Percentiles rank a stretch among this genome's conserved stretches.
Conservation (phyloP, 2,888 invertebrate genomes). For the Protodeltote pygarga region DNA sequence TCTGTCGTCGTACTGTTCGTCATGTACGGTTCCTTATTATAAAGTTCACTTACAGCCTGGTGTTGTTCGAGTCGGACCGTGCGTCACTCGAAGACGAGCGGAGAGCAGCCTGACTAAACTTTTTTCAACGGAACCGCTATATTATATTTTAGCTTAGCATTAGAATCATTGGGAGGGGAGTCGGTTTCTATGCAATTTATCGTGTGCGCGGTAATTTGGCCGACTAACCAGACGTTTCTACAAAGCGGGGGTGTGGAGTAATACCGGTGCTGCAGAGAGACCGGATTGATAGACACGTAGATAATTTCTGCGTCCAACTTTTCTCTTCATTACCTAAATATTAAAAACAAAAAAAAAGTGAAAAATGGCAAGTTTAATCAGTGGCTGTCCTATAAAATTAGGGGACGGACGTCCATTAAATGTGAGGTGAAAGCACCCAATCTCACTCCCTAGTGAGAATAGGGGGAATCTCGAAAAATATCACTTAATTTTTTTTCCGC, state of each 20-base stretch:
- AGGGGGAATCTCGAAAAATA: too few relatives aligned
- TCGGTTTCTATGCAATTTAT: constrained; percentile 38
- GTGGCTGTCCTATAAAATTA: too few relatives aligned
- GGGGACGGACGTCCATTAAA: too few relatives aligned
- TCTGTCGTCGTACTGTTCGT: neutral
- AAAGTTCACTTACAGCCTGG: constrained; percentile 24
- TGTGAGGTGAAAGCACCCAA: too few relatives aligned
- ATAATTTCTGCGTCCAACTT: too few relatives aligned
- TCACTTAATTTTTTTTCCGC: too few relatives aligned
- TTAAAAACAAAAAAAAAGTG: too few relatives aligned
- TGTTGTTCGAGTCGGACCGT: constrained; percentile 29
- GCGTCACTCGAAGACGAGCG: constrained; percentile 31
- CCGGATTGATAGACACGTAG: too few relatives aligned
- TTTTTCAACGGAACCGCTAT: constrained; percentile 27
- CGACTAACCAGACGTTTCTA: constrained; percentile 12
- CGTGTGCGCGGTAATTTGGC: constrained; percentile 23
- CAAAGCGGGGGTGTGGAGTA: constrained; percentile 26
- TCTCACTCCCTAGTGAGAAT: too few relatives aligned
- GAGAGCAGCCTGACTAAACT: constrained; percentile 42
- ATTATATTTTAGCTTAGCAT: constrained; percentile 35
- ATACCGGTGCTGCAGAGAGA: neutral
- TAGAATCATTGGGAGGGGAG: constrained; percentile 34
- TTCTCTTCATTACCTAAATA: too few relatives aligned
- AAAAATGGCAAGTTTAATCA: too few relatives aligned
- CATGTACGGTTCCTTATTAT: constrained; percentile 14